These are phyloP conservation scores for Astyanax mexicanus DNA, from an alignment of 2,797 vertebrate genomes.

Conservation along the genomic window DNA sequence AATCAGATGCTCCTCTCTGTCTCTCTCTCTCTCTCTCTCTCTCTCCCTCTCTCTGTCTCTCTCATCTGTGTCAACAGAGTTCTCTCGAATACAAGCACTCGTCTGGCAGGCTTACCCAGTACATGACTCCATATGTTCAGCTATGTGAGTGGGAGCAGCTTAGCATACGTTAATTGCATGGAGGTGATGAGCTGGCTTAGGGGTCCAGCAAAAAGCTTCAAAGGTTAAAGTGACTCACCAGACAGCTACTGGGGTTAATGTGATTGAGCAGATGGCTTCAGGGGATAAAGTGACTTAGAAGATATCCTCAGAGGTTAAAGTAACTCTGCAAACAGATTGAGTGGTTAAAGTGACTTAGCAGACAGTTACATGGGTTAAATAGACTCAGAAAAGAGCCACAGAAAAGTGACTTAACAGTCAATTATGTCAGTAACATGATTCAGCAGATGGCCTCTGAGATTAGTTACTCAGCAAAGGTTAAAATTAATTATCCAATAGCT, in stretches of 20 bases:
- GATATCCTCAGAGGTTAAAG: neutral
- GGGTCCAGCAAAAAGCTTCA: neutral
- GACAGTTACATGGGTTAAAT: neutral
- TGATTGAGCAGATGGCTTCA: neutral
- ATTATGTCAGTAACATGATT: neutral
- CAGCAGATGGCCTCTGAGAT: too few species aligned
- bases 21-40: constrained; percentile 4
- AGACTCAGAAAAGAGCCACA: too few species aligned
- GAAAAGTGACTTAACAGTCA: neutral
- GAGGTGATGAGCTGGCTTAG: constrained; percentile 47
- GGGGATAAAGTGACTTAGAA: neutral
- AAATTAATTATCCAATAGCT: too few species aligned
- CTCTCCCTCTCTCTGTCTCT: constrained; percentile 19
- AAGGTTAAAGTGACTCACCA: neutral
- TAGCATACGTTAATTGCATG: constrained; percentile 67
- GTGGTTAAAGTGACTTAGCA: neutral
- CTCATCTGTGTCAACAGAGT: constrained; percentile 5
- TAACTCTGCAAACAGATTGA: neutral
- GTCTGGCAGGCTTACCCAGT: constrained; percentile 53
- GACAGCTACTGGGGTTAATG: neutral
- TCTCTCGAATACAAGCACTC: constrained; percentile 26
- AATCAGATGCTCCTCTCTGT: constrained; percentile 18
- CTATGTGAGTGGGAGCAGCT: constrained; percentile 61
- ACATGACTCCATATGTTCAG: constrained; percentile 57
- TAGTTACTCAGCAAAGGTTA: too few species aligned